These are phyloP conservation scores for Lysandra coridon DNA, from an alignment of 2,888 invertebrate species.

Conservation along the genomic window DNA sequence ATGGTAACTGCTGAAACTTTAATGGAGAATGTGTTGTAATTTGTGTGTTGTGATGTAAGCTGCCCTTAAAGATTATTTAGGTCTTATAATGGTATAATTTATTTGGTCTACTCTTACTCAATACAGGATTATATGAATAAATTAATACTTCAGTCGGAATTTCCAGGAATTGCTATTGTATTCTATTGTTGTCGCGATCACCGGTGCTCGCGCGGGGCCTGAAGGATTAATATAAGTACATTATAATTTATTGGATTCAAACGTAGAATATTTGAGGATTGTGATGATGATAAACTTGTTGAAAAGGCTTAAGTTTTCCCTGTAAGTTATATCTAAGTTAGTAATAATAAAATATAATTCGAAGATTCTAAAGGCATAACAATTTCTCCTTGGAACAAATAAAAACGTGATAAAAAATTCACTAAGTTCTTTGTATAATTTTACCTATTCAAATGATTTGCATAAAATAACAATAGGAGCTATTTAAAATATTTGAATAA, in stretches of 20 bases:
- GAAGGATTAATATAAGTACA: no score
- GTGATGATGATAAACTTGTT: no score
- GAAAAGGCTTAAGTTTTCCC: no score
- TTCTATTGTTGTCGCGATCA: no score
- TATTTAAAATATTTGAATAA: not conserved
- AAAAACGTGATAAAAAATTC: conserved; percentile 4
- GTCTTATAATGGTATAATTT: not conserved
- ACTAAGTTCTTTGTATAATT: not conserved
- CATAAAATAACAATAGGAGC: not conserved
- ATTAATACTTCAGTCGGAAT: no score
- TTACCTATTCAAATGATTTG: not conserved
- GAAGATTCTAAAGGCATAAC: not conserved
- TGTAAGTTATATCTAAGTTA: no score
- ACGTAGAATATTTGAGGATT: no score
- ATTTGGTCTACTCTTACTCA: no score
- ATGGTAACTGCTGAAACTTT: not conserved
- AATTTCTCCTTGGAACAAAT: not conserved
- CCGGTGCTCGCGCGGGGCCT: no score
- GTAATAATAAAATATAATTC: not conserved
- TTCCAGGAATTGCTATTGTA: no score
- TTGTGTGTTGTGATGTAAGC: not conserved
- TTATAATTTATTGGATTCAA: no score
- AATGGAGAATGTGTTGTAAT: not conserved
- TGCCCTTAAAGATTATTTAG: not conserved
- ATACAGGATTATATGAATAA: no score